phyloP scores from a whole-genome alignment of 2,797 vertebrate species.

The Prionace glauca region DNA sequence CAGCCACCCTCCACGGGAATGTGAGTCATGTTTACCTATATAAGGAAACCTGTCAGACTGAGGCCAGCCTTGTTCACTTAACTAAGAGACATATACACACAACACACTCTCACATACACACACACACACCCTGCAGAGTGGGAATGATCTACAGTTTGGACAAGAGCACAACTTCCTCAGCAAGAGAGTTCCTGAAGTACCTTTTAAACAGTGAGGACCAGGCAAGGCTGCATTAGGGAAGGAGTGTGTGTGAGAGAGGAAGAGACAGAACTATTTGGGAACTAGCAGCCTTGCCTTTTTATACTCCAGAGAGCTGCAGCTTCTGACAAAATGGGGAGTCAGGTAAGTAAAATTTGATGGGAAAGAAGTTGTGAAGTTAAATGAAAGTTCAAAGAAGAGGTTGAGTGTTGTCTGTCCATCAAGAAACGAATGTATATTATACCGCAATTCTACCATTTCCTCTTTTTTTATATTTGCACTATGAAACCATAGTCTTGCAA shows the following conservation, averaged over 20 bases:
- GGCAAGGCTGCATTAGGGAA: not conserved
- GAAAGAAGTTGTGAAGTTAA: not conserved
- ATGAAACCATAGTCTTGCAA: not conserved
- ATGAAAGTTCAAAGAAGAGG: not conserved
- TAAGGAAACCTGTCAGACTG: conserved; percentile 62
- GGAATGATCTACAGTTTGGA: conserved; percentile 50
- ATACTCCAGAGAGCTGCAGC: not conserved
- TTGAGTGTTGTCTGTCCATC: not conserved
- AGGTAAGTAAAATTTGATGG: conserved; percentile 48
- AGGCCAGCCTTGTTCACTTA: conserved; percentile 48
- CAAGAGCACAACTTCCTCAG: conserved; percentile 49
- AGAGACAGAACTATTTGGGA: not conserved
- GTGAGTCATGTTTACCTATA: conserved; percentile 63
- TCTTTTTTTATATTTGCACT: not conserved
- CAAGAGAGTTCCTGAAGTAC: not conserved
- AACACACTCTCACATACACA: conserved; percentile 38
- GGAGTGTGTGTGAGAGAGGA: not conserved
- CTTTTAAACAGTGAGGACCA: conserved; percentile 6
- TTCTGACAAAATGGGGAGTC: conserved; percentile 55
- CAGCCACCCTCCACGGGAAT: conserved; percentile 53
- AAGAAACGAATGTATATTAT: not conserved
- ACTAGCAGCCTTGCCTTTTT: not conserved
- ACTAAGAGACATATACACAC: conserved; percentile 44
- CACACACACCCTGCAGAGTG: conserved; percentile 44
- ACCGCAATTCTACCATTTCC: not conserved